These are phyloP conservation scores for Leucopternis melanops DNA, from an alignment of 2,113 vertebrate genomes.

Conservation along the genomic window DNA sequence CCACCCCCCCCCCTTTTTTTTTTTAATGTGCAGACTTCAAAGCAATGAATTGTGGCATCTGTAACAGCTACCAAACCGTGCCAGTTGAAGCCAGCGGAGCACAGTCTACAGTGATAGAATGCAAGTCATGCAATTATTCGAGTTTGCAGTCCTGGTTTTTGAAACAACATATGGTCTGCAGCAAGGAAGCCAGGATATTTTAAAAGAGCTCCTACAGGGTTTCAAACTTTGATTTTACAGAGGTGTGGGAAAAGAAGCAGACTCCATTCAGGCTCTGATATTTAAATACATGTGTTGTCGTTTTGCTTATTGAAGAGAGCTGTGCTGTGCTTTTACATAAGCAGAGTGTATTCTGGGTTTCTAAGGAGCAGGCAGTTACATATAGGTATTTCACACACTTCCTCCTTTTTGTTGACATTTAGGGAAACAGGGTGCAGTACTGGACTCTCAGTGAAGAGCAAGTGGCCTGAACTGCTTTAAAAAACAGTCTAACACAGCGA, in stretches of 20 bases:
- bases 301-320: constrained; percentile 54
- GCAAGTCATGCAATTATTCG: constrained; percentile 57
- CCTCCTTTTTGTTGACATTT: neutral
- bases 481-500: neutral
- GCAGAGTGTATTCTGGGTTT: neutral
- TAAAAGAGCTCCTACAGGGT: constrained; percentile 75
- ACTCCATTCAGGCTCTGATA: constrained; percentile 55
- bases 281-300: constrained; percentile 64
- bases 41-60: constrained; percentile 76
- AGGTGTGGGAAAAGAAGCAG: constrained; percentile 69
- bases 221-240: constrained; percentile 78
- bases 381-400: neutral
- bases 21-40: constrained; percentile 74
- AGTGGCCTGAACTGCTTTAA: neutral
- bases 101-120: constrained; percentile 48
- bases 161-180: constrained; percentile 76
- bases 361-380: neutral
- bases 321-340: neutral
- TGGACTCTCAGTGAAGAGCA: neutral
- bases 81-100: constrained; percentile 61
- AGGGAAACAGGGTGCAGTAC: neutral
- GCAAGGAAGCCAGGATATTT: constrained; percentile 70
- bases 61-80: constrained; percentile 67
- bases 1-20: accelerated
- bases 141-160: constrained; percentile 52